Evolutionary conservation across 2,113 vertebrate species (phyloP).

Genomic region (Syrmaticus mikado): DNA sequence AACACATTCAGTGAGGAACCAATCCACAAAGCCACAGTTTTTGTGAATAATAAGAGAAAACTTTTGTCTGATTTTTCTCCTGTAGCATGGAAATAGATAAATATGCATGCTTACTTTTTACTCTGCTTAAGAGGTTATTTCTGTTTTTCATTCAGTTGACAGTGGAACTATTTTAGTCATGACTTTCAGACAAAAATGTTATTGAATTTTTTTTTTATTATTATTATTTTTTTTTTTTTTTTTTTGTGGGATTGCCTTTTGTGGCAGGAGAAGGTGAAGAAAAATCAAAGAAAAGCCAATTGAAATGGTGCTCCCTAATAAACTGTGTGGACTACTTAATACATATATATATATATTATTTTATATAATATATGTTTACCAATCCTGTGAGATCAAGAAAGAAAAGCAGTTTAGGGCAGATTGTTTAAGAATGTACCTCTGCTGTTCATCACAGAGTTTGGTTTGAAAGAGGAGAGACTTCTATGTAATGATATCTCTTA

Average conservation of each 20-base stretch:
- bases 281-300: background rate
- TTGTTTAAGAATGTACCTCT: background rate
- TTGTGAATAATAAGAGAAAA: background rate
- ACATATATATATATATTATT: too few relatives aligned
- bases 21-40: background rate
- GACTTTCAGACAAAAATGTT: rapidly evolving
- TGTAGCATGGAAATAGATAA: background rate
- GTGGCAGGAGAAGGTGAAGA: background rate
- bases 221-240: background rate
- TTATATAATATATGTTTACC: too few relatives aligned
- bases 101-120: background rate
- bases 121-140: background rate
- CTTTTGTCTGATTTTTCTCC: background rate
- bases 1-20: background rate
- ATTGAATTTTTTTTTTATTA: background rate
- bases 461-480: background rate
- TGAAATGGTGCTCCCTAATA: background rate
- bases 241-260: background rate
- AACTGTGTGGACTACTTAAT: background rate
- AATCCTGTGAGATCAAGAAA: background rate
- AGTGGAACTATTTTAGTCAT: rapidly evolving
- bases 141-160: background rate
- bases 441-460: background rate
- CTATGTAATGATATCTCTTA: background rate
- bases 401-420: background rate